Conservation (phyloP, 2,113 vertebrate genomes). For the Struthio camelus region DNA sequence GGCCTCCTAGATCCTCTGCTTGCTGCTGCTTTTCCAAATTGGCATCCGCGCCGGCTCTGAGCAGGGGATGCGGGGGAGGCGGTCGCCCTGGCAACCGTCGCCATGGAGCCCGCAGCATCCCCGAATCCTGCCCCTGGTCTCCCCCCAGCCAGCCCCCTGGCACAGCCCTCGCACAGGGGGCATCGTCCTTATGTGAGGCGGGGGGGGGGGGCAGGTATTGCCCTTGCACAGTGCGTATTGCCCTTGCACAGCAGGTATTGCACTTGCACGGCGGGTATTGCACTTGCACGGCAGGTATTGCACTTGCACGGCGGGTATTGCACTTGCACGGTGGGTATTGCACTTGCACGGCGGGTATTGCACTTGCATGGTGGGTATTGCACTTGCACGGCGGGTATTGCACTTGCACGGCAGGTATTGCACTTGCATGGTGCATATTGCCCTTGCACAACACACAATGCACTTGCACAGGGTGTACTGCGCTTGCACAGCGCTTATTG, state of each 20-base stretch:
- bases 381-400: too few relatives aligned
- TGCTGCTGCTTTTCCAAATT: slow-evolving; percentile 73
- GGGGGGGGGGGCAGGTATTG: not conserved
- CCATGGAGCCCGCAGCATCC: slow-evolving; percentile 60
- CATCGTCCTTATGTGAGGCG: too few relatives aligned
- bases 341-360: not conserved
- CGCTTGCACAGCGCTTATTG: too few relatives aligned
- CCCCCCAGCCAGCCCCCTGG: not conserved
- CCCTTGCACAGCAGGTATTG: too few relatives aligned
- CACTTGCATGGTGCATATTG: too few relatives aligned
- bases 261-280: too few relatives aligned
- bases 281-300: not conserved
- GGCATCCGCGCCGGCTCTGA: slow-evolving; percentile 70
- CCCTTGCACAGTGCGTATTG: slow-evolving; percentile 25
- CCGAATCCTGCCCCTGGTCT: slow-evolving; percentile 52
- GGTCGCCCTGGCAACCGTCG: slow-evolving; percentile 73
- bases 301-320: too few relatives aligned
- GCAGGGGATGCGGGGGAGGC: slow-evolving; percentile 14
- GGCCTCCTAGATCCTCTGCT: slow-evolving; percentile 73
- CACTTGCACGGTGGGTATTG: too few relatives aligned
- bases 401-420: too few relatives aligned
- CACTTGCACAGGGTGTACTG: too few relatives aligned
- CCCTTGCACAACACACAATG: too few relatives aligned
- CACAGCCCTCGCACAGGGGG: too few relatives aligned
- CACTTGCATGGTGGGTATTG: not conserved